Evolutionary conservation across 2,113 vertebrate genomes (phyloP).

Genomic region (Cricetomys ansorgei): DNA sequence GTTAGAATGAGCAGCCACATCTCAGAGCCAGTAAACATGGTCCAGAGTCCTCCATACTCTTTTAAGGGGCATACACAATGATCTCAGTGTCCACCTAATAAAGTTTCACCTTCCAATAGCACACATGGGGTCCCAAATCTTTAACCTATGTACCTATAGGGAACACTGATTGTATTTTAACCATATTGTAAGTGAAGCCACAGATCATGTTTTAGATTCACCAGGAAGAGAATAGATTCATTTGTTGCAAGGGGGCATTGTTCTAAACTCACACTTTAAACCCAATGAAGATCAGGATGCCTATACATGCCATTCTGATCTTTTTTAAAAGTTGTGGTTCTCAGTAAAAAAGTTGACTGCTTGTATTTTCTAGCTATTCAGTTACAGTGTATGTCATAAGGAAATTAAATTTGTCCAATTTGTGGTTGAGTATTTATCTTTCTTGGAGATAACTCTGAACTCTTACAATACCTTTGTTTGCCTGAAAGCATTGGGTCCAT

Average conservation of each 20-base stretch:
- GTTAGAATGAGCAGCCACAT: not conserved
- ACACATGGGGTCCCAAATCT: not conserved
- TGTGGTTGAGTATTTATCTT: not conserved
- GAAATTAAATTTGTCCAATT: not conserved
- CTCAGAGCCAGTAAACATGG: not conserved
- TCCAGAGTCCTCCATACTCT: not conserved
- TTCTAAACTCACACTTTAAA: not conserved
- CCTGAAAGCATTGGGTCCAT: not conserved
- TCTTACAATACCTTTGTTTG: not conserved
- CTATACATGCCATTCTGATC: not conserved
- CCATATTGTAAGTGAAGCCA: not conserved
- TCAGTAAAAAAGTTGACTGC: not conserved
- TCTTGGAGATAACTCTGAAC: not conserved
- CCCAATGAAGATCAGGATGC: not conserved
- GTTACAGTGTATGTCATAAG: not conserved
- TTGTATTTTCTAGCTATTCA: not conserved
- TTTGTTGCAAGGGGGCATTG: not conserved
- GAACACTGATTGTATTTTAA: not conserved
- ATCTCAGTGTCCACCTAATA: not conserved
- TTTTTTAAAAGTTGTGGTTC: not conserved
- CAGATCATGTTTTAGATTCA: not conserved
- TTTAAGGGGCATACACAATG: not conserved
- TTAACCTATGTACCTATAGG: not conserved
- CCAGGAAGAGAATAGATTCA: not conserved
- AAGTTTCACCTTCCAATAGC: not conserved